phyloP scores from a whole-genome alignment of 2,113 vertebrate genomes.

The Isurus oxyrinchus region DNA sequence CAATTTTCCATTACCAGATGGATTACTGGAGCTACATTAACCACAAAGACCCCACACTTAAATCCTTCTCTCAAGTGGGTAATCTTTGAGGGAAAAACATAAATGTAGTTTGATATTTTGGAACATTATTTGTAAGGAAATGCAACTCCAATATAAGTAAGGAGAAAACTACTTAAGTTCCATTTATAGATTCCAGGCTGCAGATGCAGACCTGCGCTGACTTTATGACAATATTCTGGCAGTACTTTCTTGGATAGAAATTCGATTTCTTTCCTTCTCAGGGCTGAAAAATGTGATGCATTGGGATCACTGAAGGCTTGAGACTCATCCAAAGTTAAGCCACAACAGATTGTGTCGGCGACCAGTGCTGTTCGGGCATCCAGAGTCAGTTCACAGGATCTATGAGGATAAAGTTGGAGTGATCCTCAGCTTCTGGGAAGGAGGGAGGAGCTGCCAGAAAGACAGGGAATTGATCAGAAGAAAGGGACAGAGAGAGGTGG shows the following conservation, averaged over 20 bases:
- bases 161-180: no score
- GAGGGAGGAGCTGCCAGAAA: background rate
- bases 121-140: background rate
- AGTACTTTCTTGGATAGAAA: background rate
- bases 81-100: background rate
- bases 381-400: background rate
- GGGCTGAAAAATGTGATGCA: background rate
- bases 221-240: background rate
- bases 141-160: no score
- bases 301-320: background rate
- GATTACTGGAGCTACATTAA: background rate
- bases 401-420: background rate
- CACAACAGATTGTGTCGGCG: background rate
- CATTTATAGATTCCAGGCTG: background rate
- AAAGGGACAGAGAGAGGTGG: background rate
- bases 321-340: background rate
- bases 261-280: background rate
- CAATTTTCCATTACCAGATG: background rate
- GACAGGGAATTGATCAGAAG: background rate
- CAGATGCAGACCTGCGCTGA: background rate
- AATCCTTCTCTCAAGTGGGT: background rate
- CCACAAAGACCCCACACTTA: background rate
- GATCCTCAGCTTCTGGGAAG: background rate
- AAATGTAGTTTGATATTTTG: background rate
- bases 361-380: no score